These are phyloP conservation scores for Aquatica leii DNA, from an alignment of 2,888 invertebrate species.

Conservation along the genomic window DNA sequence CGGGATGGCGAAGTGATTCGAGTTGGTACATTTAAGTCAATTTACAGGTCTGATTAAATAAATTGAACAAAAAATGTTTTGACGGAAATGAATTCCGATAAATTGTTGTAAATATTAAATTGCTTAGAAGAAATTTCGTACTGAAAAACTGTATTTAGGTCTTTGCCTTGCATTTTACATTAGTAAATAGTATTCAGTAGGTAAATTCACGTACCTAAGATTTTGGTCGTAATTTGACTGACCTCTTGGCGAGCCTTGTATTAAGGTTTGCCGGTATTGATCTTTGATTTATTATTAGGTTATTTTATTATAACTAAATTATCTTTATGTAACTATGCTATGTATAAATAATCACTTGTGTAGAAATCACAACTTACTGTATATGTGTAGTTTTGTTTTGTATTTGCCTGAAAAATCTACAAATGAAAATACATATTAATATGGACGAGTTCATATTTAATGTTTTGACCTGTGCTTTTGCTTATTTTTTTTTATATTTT, in stretches of 20 bases:
- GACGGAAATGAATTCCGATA: background rate
- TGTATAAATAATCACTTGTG: slow-evolving; percentile 62
- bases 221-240: slow-evolving; percentile 52
- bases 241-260: slow-evolving; percentile 49
- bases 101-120: slow-evolving; percentile 49
- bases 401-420: slow-evolving; percentile 59
- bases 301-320: slow-evolving; percentile 52
- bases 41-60: slow-evolving; percentile 44
- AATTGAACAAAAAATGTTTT: slow-evolving; percentile 13
- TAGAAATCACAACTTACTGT: slow-evolving; percentile 55
- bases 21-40: slow-evolving; percentile 50
- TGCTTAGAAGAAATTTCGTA: slow-evolving; percentile 53
- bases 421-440: slow-evolving; percentile 55
- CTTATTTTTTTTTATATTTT: background rate
- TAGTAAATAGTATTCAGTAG: slow-evolving; percentile 47
- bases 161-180: slow-evolving; percentile 51
- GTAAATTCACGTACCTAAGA: slow-evolving; percentile 52
- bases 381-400: slow-evolving; percentile 63
- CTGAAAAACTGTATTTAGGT: slow-evolving; percentile 54
- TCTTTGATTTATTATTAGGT: slow-evolving; percentile 33
- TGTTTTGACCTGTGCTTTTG: background rate
- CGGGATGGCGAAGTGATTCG: slow-evolving; percentile 46
- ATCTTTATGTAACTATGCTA: slow-evolving; percentile 62
- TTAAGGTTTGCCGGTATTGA: slow-evolving; percentile 27
- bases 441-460: slow-evolving; percentile 47